phyloP scores from a whole-genome alignment of 2,797 vertebrate species.

The Benthosema pterotum region DNA sequence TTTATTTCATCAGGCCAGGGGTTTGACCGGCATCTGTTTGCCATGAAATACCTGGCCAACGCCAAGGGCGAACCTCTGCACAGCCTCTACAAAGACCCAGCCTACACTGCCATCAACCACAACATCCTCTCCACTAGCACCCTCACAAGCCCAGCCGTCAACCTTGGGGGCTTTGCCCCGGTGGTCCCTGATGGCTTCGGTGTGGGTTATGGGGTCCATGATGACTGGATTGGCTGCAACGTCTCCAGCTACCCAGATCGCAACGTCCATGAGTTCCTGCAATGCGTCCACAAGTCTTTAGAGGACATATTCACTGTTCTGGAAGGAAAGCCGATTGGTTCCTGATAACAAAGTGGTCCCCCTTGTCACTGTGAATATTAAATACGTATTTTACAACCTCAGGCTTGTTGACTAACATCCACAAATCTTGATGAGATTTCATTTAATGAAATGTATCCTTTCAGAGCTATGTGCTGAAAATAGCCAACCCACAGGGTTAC shows the following conservation, averaged over 20 bases:
- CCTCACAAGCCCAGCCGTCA: constrained; percentile 87
- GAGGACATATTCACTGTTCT: constrained; percentile 91
- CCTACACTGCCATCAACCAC: constrained; percentile 90
- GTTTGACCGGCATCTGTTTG: constrained; percentile 95
- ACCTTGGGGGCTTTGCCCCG: constrained; percentile 91
- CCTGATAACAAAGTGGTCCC: not conserved
- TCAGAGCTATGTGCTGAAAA: too few relatives aligned
- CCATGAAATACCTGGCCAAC: constrained; percentile 82
- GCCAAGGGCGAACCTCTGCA: constrained; percentile 80
- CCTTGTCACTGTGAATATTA: not conserved
- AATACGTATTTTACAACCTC: constrained; percentile 1
- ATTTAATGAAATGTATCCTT: too few relatives aligned
- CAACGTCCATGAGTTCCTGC: constrained; percentile 87
- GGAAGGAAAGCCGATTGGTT: constrained; percentile 82
- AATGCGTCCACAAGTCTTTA: constrained; percentile 87
- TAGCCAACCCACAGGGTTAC: too few relatives aligned
- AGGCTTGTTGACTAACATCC: not conserved
- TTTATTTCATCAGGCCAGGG: constrained; percentile 86
- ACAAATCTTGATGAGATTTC: too few relatives aligned
- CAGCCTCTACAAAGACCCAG: constrained; percentile 86
- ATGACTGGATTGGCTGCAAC: constrained; percentile 92
- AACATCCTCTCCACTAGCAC: constrained; percentile 98
- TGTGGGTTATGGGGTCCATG: constrained; percentile 88
- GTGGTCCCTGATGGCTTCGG: constrained; percentile 95
- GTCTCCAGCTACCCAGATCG: constrained; percentile 89